Conservation (phyloP, 2,113 vertebrate species). For the Chionodraco myersi region DNA sequence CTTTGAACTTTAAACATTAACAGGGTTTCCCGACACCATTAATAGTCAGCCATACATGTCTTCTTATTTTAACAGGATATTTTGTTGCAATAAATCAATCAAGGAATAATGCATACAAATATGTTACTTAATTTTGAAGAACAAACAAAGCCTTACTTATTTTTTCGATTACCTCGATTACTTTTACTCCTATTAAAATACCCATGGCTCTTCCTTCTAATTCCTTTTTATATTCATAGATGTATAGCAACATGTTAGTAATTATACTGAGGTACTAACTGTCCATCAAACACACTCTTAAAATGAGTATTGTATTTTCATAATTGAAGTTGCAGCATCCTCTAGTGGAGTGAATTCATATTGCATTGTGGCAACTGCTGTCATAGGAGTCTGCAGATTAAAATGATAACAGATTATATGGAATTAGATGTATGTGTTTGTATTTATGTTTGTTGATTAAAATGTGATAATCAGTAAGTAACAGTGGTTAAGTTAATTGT, state of each 20-base stretch:
- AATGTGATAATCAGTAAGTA: neutral
- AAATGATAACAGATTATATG: no score
- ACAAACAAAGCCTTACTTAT: neutral
- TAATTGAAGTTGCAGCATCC: conserved; percentile 41
- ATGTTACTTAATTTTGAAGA: neutral
- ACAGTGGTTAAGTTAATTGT: neutral
- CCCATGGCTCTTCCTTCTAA: neutral
- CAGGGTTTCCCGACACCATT: conserved; percentile 2
- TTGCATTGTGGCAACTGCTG: neutral
- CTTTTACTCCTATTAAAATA: neutral
- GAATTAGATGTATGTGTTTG: no score
- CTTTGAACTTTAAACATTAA: conserved; percentile 33
- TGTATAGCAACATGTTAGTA: neutral
- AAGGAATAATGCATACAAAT: neutral
- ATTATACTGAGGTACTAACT: neutral
- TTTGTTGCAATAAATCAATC: neutral
- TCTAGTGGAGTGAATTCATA: conserved; percentile 38
- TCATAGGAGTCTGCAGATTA: neutral
- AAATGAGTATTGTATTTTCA: neutral
- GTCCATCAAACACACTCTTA: neutral
- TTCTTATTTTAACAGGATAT: conserved; percentile 3
- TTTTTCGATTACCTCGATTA: neutral
- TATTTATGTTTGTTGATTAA: no score
- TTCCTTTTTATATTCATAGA: neutral
- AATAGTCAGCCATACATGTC: neutral